These are phyloP conservation scores for Sebastes diaconus DNA, from an alignment of 2,797 vertebrate species.

Conservation along the genomic window DNA sequence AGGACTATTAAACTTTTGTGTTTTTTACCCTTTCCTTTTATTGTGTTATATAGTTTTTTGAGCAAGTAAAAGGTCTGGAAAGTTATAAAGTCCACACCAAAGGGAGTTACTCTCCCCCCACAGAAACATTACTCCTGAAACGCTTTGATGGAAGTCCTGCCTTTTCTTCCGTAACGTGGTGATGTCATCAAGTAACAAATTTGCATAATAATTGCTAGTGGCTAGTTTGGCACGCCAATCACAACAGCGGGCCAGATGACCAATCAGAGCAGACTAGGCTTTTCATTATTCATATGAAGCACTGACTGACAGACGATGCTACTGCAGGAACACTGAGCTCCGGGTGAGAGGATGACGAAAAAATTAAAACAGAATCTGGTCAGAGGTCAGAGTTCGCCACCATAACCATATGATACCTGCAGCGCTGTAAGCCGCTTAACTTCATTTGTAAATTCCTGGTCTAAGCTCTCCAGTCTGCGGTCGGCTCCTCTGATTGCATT, in stretches of 20 bases:
- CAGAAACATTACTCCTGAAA: too few relatives aligned
- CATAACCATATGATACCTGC: constrained; percentile 65
- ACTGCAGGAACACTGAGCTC: background rate
- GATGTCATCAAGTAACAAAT: too few relatives aligned
- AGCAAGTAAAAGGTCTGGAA: too few relatives aligned
- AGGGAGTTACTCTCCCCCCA: too few relatives aligned
- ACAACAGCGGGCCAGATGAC: too few relatives aligned
- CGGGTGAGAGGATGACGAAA: background rate
- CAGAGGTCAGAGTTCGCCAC: constrained; percentile 39
- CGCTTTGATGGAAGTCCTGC: too few relatives aligned
- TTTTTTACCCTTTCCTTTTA: too few relatives aligned
- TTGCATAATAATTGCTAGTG: accelerated
- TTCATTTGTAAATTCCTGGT: constrained; percentile 64
- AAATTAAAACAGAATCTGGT: background rate
- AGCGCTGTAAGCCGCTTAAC: constrained; percentile 66
- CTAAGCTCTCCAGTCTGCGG: constrained; percentile 51
- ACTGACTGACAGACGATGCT: background rate
- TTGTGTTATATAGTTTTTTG: too few relatives aligned
- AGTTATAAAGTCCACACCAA: too few relatives aligned
- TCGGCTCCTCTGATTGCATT: constrained; percentile 32
- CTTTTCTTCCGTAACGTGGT: too few relatives aligned
- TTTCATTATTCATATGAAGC: background rate
- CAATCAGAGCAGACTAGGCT: too few relatives aligned
- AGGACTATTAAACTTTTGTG: accelerated
- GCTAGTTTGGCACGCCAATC: too few relatives aligned